phyloP scores from a whole-genome alignment of 2,888 invertebrate genomes.

The Notodonta ziczac region DNA sequence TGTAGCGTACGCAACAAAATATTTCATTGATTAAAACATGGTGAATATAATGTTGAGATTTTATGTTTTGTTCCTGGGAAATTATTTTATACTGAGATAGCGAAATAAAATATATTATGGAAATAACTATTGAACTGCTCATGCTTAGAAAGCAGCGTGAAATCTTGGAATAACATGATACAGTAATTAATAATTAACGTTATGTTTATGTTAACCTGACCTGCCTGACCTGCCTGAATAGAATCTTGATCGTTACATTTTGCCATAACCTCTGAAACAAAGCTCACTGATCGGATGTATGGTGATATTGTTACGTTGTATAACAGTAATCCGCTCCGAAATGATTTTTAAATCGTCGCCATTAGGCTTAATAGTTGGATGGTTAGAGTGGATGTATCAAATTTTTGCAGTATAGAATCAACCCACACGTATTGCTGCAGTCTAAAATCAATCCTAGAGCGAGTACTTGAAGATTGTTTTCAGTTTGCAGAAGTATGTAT shows the following conservation, averaged over 20 bases:
- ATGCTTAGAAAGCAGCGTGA: no score
- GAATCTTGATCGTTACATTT: neutral
- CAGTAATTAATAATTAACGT: neutral
- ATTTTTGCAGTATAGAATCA: no score
- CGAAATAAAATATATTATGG: no score
- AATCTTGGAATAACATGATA: neutral
- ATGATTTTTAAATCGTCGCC: constrained; percentile 30
- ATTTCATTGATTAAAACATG: neutral
- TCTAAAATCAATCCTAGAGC: no score
- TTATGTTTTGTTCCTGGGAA: neutral
- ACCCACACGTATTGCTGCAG: no score
- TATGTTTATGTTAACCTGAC: no score
- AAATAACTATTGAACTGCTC: no score
- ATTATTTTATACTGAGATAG: no score
- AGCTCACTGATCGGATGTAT: constrained; percentile 12
- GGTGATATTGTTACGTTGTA: constrained; percentile 26
- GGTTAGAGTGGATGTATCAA: constrained; percentile 17
- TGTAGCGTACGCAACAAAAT: constrained; percentile 13
- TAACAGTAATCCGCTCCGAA: constrained; percentile 26
- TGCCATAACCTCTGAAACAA: constrained; percentile 8
- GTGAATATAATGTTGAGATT: neutral
- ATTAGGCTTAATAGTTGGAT: constrained; percentile 28
- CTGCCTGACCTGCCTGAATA: no score
- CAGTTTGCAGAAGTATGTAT: no score
- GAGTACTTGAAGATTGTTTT: no score